Evolutionary conservation across 37 sponge, comb jelly and placozoan species (phyloP).

Genomic region (Spongilla lacustris): DNA sequence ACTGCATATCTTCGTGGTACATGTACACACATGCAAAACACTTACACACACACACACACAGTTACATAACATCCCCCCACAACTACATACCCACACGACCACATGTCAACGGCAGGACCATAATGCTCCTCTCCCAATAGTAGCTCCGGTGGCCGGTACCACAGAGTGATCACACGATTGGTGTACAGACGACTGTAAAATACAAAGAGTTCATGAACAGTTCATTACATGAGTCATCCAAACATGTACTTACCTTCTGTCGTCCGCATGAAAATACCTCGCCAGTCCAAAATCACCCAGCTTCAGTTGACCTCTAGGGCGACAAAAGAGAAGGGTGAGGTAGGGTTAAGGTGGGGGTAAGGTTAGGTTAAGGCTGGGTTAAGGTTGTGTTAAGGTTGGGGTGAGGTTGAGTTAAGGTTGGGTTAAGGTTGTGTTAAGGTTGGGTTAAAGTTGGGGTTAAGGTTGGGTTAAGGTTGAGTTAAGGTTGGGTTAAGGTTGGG

Average conservation of each 20-base stretch:
- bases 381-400: too few species aligned
- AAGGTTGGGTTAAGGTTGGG: too few species aligned
- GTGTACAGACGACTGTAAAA: slow-evolving; percentile 90
- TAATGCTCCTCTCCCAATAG: slow-evolving; percentile 96
- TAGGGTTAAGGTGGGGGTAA: too few species aligned
- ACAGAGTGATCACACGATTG: slow-evolving; percentile 95
- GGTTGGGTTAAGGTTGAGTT: too few species aligned
- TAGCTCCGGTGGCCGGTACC: slow-evolving; percentile 98
- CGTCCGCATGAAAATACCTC: slow-evolving; percentile 86
- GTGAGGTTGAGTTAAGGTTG: neutral
- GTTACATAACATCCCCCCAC: neutral
- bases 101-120: slow-evolving; percentile 94
- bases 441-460: too few species aligned
- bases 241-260: slow-evolving; percentile 47
- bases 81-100: slow-evolving; percentile 89
- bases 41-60: neutral
- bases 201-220: too few species aligned
- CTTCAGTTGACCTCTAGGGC: slow-evolving; percentile 87
- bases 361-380: too few species aligned
- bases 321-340: too few species aligned
- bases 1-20: too few species aligned
- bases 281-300: slow-evolving; percentile 96
- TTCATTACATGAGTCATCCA: neutral
- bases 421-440: neutral
- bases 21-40: too few species aligned